Evolutionary conservation across 2,113 vertebrate species (phyloP), one percentile per base, ranked within the genome.

Genomic region (Microtus richardsoni): DNA sequence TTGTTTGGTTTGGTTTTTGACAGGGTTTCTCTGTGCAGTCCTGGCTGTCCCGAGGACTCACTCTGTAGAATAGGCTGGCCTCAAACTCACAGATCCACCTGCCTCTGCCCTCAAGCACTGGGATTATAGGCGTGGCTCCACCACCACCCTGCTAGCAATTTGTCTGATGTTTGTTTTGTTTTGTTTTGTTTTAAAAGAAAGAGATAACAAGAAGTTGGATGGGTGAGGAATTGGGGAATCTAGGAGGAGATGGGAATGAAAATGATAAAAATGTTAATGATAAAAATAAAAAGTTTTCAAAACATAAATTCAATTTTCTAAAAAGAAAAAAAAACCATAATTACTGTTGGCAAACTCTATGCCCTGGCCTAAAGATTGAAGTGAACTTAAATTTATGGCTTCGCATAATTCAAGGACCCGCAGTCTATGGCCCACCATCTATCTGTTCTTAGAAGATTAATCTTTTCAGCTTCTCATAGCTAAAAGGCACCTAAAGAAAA

Each of bases 401-500:
- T 68, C 22, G 11, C 62, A 10, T 71, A 0, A 85, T 68, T 91
- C 6, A 3, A 39, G 28, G 39, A 44, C 88, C 44, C 64, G 52
- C n/a, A 78, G 74, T n/a, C 49, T 19, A 17, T 41, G 41, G 17
- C 30, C 75, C 41, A 28, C 13, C 22, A 16, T 49, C 33, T 85
- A 16, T 58, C 33, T 80, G 1, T 91, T 73, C 87, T 13, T 39
- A 17, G 64, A 79, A 75, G 54, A 77, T 16, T 39, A 41, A 8
- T 33, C 26, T 88, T 68, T 19, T 7, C 33, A n/a, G 74, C 75
- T 83, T 90, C 82, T 73, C 82, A 68, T 85, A 3, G 36, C 73
- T 62, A 8, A 75, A 95, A 94, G 94, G 54, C 66, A 36, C 17
- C 17, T 30, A 84, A 87, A 74, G 11, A 80, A 91, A 64, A 92